Base-by-base conservation (phyloP, 2,113 vertebrate genomes). In the Myiozetetes cayanensis region DNA sequence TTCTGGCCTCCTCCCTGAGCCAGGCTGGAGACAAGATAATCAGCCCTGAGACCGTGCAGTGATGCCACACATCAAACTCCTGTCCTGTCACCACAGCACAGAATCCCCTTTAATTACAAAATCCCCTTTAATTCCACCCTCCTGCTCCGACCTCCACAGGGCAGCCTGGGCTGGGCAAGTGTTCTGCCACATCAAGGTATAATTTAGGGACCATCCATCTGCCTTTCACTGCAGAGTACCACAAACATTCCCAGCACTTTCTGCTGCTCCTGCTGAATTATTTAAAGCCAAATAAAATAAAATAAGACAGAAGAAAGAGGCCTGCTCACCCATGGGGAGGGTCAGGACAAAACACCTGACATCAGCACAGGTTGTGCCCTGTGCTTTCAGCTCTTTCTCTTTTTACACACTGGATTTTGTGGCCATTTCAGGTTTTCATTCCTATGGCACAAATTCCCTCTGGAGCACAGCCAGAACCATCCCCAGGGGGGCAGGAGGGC, bases 391-490 rank as follows among this genome's bases (percentile, higher is more conserved):
- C 46, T n/a, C 25, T 4, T 12, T 35, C 43, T 25, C 9, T 23
- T 61, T 75, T 39, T 1, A 37, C 70, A 25, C 7, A 0, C 46
- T 43, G 31, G 6, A 12, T 35, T 47, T 30, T 10, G 30, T 5
- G 72, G 7, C 49, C 2, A 0, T 27, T 35, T 11, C 43, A n/a
- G 37, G 21, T 16, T 12, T n/a, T 9, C 24, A 5, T 33, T 65
- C 25, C 4, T 4, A 0, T 0, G 11, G 59, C 68, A 46, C 35
- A 0, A 7, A 33, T 71, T 23, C 52, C 31, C 12, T 0, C 16
- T 14, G 35, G 15, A 53, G 9, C 65, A 24, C 7, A 3, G 13
- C 6, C 18, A 2, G 22, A 17, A 21, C 41, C 28, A 28, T 6
- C 20, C 46, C 23, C 0, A 0, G 50, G 19, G 14, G 16, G 10